Evolutionary conservation across 30 jellyfish, hydroid and myxozoan species (phyloP), one percentile per base, ranked within the genome.

Genomic region (Chironex yamaguchii): DNA sequence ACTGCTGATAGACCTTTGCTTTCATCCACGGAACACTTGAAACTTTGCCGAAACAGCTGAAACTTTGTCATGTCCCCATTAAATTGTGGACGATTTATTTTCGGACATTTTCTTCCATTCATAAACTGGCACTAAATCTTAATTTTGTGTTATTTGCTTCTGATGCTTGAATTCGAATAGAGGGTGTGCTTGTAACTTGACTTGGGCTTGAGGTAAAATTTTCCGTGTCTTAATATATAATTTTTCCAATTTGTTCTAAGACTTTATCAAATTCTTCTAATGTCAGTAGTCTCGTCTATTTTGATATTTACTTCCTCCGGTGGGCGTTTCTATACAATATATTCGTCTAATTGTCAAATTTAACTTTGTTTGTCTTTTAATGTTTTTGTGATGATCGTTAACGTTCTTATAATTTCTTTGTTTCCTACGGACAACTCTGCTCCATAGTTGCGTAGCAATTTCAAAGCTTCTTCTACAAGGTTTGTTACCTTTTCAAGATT

Each of bases 1-100:
- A 82, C 87, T 36, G 42, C 86, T 13, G 93, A 25, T 30, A 83
- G 51, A 58, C 87, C 70, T 3, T 84, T 89, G 25, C 68, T 90
- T 49, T 71, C 69, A 35, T 84, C 93, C 4, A 90, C 89, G 28
- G 97, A 88, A 48, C 91, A 54, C 49, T 67, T 84, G 54, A 90
- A 90, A 52, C 86, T 76, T 31, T 90, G 97, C 67, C 48, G 42
- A 64, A 90, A 90, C 42, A 76, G n/a, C 66, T 72, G 83, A 79
- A 88, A 90, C 63, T 83, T 75, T 52, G 87, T 76, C 2, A 92
- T 34, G 63, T 82, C 82, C 69, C 97, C 97, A 31, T 69, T 2
- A 90, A 90, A 83, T 49, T 48, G 79, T 85, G 87, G 84, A 17
- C 83, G 62, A 27, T 84, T 71, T 35, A 90, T 71, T 50, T 71